Conservation (phyloP, 2,113 vertebrate genomes). For the Anser brachyrhynchus region DNA sequence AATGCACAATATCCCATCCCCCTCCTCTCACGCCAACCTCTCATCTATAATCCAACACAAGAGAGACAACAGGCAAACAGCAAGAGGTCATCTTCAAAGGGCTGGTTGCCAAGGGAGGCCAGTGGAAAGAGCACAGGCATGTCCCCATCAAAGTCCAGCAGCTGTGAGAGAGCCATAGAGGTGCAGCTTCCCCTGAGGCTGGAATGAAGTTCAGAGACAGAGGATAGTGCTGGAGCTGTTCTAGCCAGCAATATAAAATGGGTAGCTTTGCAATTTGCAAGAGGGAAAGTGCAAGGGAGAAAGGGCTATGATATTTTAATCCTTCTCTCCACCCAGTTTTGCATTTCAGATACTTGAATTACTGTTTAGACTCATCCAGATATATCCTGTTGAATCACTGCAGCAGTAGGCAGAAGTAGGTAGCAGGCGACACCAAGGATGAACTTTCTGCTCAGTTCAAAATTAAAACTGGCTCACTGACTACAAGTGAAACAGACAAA, state of each 20-base stretch:
- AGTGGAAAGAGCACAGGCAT: conserved; percentile 83
- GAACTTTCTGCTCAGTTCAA: background rate
- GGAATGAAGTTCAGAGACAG: conserved; percentile 69
- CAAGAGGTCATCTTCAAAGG: conserved; percentile 88
- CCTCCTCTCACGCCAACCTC: conserved; percentile 71
- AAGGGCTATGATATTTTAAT: background rate
- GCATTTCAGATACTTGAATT: background rate
- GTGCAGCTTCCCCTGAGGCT: conserved; percentile 70
- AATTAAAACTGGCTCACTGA: background rate
- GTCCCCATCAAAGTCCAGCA: conserved; percentile 87
- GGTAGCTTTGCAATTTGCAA: conserved; percentile 17
- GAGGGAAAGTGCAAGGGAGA: background rate
- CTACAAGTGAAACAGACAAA: background rate
- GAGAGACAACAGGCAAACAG: conserved; percentile 87
- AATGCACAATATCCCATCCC: conserved; percentile 64
- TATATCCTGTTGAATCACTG: background rate
- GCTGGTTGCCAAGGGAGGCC: conserved; percentile 89
- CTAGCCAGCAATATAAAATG: conserved; percentile 23
- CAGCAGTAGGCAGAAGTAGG: background rate
- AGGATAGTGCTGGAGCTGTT: conserved; percentile 66
- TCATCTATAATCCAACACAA: conserved; percentile 83
- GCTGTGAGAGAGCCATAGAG: conserved; percentile 78
- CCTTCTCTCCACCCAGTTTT: background rate
- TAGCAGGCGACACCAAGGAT: background rate
- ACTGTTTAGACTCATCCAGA: background rate